A percentile compares a stretch with the other conserved stretches of the same genome.
These are phyloP conservation scores for Dipodomys merriami DNA, from an alignment of 2,113 vertebrate species.

Conservation along the genomic window DNA sequence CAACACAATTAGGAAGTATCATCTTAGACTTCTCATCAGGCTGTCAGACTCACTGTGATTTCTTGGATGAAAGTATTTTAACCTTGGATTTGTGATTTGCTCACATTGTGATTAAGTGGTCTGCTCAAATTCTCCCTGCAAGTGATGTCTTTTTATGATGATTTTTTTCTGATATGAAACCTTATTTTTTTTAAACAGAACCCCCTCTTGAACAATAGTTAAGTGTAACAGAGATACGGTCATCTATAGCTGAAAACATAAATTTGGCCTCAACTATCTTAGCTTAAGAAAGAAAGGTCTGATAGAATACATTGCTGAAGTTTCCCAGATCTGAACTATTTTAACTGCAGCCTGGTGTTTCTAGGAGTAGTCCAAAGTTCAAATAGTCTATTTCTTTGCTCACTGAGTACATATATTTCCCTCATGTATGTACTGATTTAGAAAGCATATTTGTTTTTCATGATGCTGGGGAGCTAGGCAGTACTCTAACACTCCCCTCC, in stretches of 20 bases:
- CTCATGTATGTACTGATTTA: neutral
- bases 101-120: neutral
- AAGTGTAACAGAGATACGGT: neutral
- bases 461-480: neutral
- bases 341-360: neutral
- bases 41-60: neutral
- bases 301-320: neutral
- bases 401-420: neutral
- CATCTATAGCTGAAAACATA: neutral
- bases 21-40: neutral
- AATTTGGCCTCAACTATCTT: slow-evolving; percentile 6
- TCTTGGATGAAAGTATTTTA: neutral
- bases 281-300: neutral
- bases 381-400: slow-evolving; percentile 9
- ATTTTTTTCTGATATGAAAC: neutral
- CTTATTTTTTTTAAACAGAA: neutral
- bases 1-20: neutral
- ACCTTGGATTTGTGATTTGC: neutral
- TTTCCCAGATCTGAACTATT: neutral
- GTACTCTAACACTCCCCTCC: too few species aligned
- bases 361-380: neutral
- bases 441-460: neutral
- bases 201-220: neutral
- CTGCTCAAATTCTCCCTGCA: slow-evolving; percentile 10
- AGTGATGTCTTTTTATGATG: neutral